A percentile compares a stretch with the other conserved stretches of the same genome.
phyloP scores from a whole-genome alignment of 2,113 vertebrate genomes.

The Barnardius zonarius region DNA sequence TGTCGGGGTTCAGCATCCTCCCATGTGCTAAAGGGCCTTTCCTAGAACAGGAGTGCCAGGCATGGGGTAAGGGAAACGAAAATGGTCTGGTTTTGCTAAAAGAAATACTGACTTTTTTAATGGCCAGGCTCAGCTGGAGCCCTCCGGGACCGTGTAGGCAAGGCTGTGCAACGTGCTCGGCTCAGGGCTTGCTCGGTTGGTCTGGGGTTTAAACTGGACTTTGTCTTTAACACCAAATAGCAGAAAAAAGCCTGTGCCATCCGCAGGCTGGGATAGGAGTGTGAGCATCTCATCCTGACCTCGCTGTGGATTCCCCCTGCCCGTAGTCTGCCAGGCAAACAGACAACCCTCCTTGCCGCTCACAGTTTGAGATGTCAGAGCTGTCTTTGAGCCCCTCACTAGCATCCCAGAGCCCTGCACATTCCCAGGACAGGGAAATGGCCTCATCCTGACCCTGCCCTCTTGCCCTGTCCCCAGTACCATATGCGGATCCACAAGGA shows the following conservation, averaged over 20 bases:
- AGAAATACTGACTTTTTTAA: conserved; percentile 43
- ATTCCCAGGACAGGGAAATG: not conserved
- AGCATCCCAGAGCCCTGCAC: not conserved
- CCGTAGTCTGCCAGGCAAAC: not conserved
- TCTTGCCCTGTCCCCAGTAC: conserved; percentile 75
- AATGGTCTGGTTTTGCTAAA: not conserved
- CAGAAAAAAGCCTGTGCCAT: not conserved
- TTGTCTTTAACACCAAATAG: not conserved
- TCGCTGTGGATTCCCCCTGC: not conserved
- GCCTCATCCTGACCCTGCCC: not conserved
- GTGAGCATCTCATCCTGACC: not conserved
- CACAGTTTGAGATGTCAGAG: not conserved
- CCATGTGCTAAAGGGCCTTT: not conserved
- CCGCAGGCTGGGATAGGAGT: not conserved
- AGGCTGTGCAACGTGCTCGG: not conserved
- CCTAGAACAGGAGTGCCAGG: not conserved
- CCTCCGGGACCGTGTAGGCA: not conserved
- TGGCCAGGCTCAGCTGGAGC: not conserved
- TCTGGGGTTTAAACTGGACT: not conserved
- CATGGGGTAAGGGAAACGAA: not conserved
- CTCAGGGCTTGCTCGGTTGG: not conserved
- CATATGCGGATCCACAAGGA: conserved; percentile 97
- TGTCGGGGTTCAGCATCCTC: not conserved
- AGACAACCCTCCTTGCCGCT: not conserved
- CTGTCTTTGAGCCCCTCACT: not conserved